These are phyloP conservation scores for Tragelaphus strepsiceros DNA, from an alignment of 2,113 vertebrate genomes.

Conservation along the genomic window DNA sequence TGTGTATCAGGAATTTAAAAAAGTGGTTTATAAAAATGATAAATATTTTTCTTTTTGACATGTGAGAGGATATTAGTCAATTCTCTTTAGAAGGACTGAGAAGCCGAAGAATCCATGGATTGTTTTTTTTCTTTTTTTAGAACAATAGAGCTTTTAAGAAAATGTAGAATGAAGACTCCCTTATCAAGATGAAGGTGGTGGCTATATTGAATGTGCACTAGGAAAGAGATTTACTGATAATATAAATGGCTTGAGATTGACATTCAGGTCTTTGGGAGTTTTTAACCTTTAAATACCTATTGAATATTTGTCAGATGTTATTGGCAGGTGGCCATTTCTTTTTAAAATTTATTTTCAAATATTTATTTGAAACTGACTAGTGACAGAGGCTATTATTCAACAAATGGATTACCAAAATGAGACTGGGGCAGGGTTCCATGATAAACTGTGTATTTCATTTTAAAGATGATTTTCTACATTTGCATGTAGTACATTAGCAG, in stretches of 20 bases:
- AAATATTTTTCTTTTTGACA: neutral
- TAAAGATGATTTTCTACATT: neutral
- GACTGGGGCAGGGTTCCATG: neutral
- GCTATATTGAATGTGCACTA: neutral
- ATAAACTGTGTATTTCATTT: neutral
- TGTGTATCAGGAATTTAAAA: neutral
- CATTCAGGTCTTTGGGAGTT: neutral
- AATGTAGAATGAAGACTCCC: neutral
- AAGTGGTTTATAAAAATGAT: neutral
- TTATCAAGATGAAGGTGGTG: conserved; percentile 11
- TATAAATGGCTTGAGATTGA: conserved; percentile 33
- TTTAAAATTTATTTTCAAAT: conserved; percentile 15
- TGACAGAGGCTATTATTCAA: conserved; percentile 28
- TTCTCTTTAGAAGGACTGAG: neutral
- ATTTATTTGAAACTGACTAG: conserved; percentile 22
- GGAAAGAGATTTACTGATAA: conserved; percentile 17
- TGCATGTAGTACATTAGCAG: neutral
- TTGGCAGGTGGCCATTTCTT: neutral
- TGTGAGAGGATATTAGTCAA: neutral
- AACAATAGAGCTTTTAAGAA: neutral
- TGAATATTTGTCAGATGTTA: conserved; percentile 47
- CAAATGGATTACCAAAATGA: conserved; percentile 17
- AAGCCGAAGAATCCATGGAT: neutral
- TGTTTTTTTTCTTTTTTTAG: neutral
- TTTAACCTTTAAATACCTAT: conserved; percentile 45